Percentiles rank a stretch among this genome's conserved stretches.
These are phyloP conservation scores for Epinephelus fuscoguttatus DNA, from an alignment of 2,113 vertebrate genomes.

Conservation along the genomic window DNA sequence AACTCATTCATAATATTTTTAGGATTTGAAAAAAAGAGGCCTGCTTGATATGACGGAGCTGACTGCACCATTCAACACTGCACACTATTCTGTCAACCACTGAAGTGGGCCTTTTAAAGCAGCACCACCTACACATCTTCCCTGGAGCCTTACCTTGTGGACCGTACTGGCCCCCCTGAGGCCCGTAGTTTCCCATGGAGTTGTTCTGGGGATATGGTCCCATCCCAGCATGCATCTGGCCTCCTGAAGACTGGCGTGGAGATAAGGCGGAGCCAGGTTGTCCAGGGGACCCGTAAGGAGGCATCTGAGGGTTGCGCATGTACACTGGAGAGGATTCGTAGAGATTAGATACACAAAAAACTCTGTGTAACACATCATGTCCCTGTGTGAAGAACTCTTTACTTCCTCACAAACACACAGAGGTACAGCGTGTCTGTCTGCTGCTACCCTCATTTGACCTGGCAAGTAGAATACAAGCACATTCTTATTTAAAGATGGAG, in stretches of 20 bases:
- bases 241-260: constrained; percentile 95
- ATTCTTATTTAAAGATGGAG: constrained; percentile 43
- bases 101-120: background rate
- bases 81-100: background rate
- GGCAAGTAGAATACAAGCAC: constrained; percentile 16
- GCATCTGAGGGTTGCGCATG: constrained; percentile 97
- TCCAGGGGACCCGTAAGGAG: constrained; percentile 93
- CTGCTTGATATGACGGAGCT: constrained; percentile 9
- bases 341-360: constrained; percentile 11
- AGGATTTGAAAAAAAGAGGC: constrained; percentile 3
- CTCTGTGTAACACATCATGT: constrained; percentile 6
- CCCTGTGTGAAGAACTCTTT: constrained; percentile 7
- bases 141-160: constrained; percentile 89
- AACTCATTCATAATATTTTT: constrained; percentile 64
- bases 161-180: constrained; percentile 94
- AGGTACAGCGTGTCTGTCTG: constrained; percentile 1
- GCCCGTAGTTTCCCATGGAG: constrained; percentile 95
- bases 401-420: constrained; percentile 30
- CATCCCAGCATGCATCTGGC: constrained; percentile 95
- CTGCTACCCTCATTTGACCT: constrained; percentile 39
- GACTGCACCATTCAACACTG: background rate
- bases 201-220: constrained; percentile 96
- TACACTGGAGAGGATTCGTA: constrained; percentile 86
- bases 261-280: constrained; percentile 98
- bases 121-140: background rate